Evolutionary conservation across 2,797 vertebrate genomes (phyloP).

Genomic region (Cuniculus paca): DNA sequence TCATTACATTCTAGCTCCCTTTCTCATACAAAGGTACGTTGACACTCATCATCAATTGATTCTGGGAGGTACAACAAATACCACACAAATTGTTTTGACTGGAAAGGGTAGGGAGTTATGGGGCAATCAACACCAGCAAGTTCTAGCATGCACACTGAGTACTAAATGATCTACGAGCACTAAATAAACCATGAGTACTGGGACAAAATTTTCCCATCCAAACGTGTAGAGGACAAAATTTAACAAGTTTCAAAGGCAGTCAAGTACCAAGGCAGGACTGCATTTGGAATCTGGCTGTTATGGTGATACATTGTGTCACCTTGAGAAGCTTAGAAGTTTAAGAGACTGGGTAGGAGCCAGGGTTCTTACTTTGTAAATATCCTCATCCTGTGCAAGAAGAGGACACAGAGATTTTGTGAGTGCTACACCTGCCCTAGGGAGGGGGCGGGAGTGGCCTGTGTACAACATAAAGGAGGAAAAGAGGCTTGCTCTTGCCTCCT

Average conservation of each 20-base stretch:
- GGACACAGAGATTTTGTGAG: too few species aligned
- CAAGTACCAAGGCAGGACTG: not conserved
- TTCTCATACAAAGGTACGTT: not conserved
- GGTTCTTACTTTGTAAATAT: too few species aligned
- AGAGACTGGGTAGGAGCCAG: too few species aligned
- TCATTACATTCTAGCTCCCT: not conserved
- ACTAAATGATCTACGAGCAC: not conserved
- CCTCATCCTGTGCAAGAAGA: too few species aligned
- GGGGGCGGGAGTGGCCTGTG: too few species aligned
- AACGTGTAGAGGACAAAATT: not conserved
- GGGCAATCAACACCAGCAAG: not conserved
- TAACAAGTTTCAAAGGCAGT: not conserved
- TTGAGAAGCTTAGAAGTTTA: too few species aligned
- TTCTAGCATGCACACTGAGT: not conserved
- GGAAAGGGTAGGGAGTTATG: not conserved
- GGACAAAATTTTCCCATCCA: not conserved
- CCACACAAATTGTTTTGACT: not conserved
- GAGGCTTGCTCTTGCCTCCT: too few species aligned
- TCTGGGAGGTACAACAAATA: not conserved
- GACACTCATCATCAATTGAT: not conserved
- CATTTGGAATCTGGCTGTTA: not conserved
- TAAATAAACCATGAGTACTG: not conserved
- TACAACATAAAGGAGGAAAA: too few species aligned
- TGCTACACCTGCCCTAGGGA: too few species aligned
- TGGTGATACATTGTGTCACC: too few species aligned